A percentile compares a stretch with the other conserved stretches of the same genome.
These are phyloP conservation scores for Dipodomys stephensi DNA, from an alignment of 2,113 vertebrate genomes.

Conservation along the genomic window DNA sequence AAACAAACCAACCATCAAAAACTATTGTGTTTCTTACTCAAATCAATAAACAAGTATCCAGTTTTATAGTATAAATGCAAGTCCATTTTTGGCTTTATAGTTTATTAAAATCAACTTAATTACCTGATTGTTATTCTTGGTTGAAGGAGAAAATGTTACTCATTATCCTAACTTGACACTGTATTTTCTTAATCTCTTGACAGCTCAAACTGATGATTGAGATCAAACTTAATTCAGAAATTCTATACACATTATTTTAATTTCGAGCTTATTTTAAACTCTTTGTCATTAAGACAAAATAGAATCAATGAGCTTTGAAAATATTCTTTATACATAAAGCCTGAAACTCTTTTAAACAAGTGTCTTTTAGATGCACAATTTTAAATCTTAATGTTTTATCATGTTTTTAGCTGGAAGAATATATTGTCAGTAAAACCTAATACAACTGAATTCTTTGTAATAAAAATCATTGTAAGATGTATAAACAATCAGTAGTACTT, in stretches of 20 bases:
- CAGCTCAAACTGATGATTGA: not conserved
- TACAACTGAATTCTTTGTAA: not conserved
- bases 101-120: slow-evolving; percentile 53
- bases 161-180: not conserved
- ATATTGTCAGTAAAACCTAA: not conserved
- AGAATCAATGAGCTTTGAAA: not conserved
- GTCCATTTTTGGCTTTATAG: not conserved
- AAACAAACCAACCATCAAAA: not conserved
- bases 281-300: not conserved
- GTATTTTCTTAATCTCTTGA: not conserved
- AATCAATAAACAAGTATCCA: not conserved
- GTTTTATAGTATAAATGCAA: not conserved
- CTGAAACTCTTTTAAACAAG: not conserved
- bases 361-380: not conserved
- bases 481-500: slow-evolving; percentile 20
- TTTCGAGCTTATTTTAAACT: not conserved
- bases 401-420: slow-evolving; percentile 33
- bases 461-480: slow-evolving; percentile 21
- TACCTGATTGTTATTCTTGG: slow-evolving; percentile 54
- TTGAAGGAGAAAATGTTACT: not conserved
- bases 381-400: not conserved
- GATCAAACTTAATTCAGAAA: not conserved
- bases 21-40: not conserved
- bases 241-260: not conserved
- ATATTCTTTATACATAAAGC: not conserved